These are phyloP conservation scores for Gobiocypris rarus DNA, from an alignment of 2,113 vertebrate genomes.

Conservation along the genomic window DNA sequence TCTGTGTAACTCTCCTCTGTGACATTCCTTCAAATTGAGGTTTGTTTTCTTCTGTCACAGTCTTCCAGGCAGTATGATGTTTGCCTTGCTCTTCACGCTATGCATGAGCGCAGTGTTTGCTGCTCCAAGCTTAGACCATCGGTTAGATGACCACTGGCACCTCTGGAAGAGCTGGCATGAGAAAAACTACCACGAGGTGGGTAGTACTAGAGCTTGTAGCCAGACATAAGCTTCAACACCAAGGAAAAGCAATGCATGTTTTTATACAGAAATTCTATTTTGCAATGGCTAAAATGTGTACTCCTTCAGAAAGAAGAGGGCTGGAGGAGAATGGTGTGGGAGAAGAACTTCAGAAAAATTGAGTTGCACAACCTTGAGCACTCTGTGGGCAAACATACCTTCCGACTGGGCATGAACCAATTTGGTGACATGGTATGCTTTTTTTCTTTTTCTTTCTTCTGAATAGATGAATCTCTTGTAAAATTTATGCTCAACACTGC, in stretches of 20 bases:
- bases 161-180: slow-evolving; percentile 83
- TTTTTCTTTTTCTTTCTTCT: background rate
- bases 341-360: slow-evolving; percentile 91
- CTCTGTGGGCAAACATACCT: slow-evolving; percentile 83
- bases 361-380: slow-evolving; percentile 91
- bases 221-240: background rate
- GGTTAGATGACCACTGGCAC: slow-evolving; percentile 80
- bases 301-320: slow-evolving; percentile 82
- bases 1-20: background rate
- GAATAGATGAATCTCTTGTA: background rate
- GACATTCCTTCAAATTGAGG: background rate
- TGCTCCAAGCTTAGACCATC: slow-evolving; percentile 71
- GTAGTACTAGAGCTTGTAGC: background rate
- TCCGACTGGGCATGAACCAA: slow-evolving; percentile 88
- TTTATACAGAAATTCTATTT: background rate
- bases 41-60: background rate
- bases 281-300: background rate
- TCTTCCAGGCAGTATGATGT: slow-evolving; percentile 62
- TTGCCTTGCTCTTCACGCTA: slow-evolving; percentile 61
- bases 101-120: slow-evolving; percentile 69
- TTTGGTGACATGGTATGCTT: slow-evolving; percentile 88
- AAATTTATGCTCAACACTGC: background rate
- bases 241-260: background rate
- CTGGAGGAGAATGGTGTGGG: slow-evolving; percentile 92
- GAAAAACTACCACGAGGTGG: slow-evolving; percentile 80